Evolutionary conservation across 2,113 vertebrate genomes (phyloP).

Genomic region (Pollimyrus isidori): DNA sequence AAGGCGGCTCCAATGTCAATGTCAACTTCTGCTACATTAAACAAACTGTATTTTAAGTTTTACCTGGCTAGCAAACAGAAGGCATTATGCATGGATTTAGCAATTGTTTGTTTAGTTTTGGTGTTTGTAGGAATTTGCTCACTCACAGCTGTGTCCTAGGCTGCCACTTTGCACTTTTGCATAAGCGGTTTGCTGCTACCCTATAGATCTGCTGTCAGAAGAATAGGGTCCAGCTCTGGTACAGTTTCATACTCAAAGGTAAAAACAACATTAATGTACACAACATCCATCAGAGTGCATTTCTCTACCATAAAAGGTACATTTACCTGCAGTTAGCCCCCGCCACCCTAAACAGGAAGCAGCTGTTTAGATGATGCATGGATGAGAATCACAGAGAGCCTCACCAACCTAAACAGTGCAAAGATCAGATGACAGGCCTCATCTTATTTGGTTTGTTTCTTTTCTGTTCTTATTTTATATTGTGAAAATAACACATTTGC

Average conservation of each 20-base stretch:
- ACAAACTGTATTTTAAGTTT: neutral
- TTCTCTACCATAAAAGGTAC: neutral
- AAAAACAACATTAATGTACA: neutral
- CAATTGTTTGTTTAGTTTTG: neutral
- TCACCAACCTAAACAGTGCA: neutral
- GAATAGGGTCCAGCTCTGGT: neutral
- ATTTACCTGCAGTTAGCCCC: neutral
- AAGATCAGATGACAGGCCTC: neutral
- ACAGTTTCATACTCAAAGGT: neutral
- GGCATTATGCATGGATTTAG: neutral
- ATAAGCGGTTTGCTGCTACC: neutral
- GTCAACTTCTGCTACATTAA: neutral
- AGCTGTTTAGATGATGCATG: neutral
- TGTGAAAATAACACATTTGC: neutral
- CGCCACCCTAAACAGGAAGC: neutral
- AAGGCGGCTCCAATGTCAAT: neutral
- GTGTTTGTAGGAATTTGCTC: neutral
- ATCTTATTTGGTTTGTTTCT: neutral
- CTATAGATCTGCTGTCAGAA: neutral
- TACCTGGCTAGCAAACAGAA: neutral
- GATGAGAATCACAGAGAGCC: neutral
- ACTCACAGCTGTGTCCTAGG: neutral
- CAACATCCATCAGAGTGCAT: neutral
- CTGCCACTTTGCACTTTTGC: neutral
- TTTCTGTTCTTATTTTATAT: neutral